Base-by-base conservation (phyloP, 2,888 invertebrate genomes). In the Drosophila suboccidentalis region DNA sequence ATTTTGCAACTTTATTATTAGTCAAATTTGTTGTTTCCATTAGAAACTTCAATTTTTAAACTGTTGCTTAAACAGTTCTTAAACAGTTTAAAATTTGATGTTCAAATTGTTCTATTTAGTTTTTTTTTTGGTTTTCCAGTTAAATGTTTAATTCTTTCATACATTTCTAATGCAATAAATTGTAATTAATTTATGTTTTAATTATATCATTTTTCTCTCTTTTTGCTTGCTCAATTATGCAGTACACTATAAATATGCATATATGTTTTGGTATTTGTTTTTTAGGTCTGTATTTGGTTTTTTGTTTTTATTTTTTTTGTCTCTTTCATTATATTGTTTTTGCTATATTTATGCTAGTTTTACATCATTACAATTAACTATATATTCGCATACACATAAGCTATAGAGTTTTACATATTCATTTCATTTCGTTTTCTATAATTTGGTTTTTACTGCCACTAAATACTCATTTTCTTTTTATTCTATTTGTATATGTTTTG, bases 1-100 rank as follows among this genome's bases (percentile, higher is more conserved):
- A 87, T 84, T 87, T 79, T 76, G 69, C 71, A 85, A 85, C 89
- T 85, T 85, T 85, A 89, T 84, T 84, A 84, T 82, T 85, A 89
- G 65, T 89, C 71, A 77, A 89, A 85, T 70, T 73, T 87, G 54
- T 72, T 83, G 26, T 68, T 71, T 73, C 54, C 63, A 71, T 78
- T 34, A 78, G 60, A 66, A 79, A 70, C 72, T 70, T 50, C 50
- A 49, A 43, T 61, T 54, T 77, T 62, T 29, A n/a, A 53, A 63
- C 47, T 59, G 63, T 64, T 54, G 39, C 4, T 65, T 39, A 44
- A 86, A 78, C 68, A 60, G 60, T 58, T 22, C 4, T 65, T 36
- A 43, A 86, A 81, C 68, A 60, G 57, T 58, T 65, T 62, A 55
- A 38, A 43, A 38, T 32, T 49, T 62, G 39, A 39, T 60, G 46